phyloP scores from a whole-genome alignment of 2,113 vertebrate species.

The Trogon melanurus region DNA sequence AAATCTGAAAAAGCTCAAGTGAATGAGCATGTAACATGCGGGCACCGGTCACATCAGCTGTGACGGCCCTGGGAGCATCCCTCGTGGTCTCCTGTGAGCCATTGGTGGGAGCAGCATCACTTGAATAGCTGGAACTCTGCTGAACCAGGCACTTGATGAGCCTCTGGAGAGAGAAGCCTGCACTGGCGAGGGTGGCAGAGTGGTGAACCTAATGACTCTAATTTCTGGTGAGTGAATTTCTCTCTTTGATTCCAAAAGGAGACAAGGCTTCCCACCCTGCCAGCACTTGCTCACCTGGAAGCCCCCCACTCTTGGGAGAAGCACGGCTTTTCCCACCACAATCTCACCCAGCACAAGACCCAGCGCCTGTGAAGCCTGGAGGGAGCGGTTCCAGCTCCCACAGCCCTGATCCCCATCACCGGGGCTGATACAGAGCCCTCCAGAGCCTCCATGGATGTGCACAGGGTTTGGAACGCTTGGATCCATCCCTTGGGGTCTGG shows the following conservation, averaged over 20 bases:
- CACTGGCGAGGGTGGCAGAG: fast-evolving
- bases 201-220: no score
- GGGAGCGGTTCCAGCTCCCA: neutral
- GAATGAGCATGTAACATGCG: fast-evolving
- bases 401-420: neutral
- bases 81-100: fast-evolving
- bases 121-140: neutral
- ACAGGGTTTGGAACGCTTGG: neutral
- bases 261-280: fast-evolving
- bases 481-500: fast-evolving
- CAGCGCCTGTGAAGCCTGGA: no score
- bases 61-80: fast-evolving
- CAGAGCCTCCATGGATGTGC: no score
- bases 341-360: fast-evolving
- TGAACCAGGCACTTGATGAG: neutral
- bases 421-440: neutral
- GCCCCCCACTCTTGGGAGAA: neutral
- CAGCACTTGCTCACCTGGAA: neutral
- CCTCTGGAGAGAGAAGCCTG: neutral
- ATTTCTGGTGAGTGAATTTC: neutral
- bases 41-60: neutral
- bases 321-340: no score
- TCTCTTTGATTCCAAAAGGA: neutral
- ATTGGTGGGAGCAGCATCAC: neutral
- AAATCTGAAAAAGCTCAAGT: neutral